These are phyloP conservation scores for Tetropium fuscum DNA, from an alignment of 2,888 invertebrate species.

Conservation along the genomic window DNA sequence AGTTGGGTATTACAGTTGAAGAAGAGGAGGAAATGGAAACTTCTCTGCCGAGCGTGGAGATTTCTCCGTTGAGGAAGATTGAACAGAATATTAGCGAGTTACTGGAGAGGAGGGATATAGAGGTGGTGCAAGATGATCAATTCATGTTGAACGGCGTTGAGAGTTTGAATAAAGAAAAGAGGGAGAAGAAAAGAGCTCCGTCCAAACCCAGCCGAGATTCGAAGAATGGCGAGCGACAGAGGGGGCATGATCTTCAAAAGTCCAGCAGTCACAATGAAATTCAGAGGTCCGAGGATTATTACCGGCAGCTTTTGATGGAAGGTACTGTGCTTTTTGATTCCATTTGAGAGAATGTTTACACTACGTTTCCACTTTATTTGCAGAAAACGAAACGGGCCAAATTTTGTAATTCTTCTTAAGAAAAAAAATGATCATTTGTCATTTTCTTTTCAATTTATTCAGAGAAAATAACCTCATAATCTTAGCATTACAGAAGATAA, in stretches of 20 bases:
- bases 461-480: too few relatives aligned
- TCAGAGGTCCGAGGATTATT: constrained; percentile 65
- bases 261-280: constrained; percentile 75
- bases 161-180: constrained; percentile 64
- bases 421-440: too few relatives aligned
- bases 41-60: constrained; percentile 72
- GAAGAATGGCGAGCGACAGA: constrained; percentile 63
- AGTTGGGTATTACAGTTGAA: constrained; percentile 78
- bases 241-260: constrained; percentile 72
- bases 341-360: too few relatives aligned
- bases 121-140: constrained; percentile 58
- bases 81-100: constrained; percentile 80
- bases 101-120: constrained; percentile 67
- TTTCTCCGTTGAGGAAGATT: constrained; percentile 77
- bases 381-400: too few relatives aligned
- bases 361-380: too few relatives aligned
- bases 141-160: constrained; percentile 65
- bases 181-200: constrained; percentile 61
- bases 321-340: too few relatives aligned
- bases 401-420: too few relatives aligned
- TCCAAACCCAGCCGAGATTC: constrained; percentile 54
- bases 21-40: constrained; percentile 79
- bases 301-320: constrained; percentile 63
- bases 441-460: too few relatives aligned
- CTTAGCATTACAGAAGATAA: too few relatives aligned